phyloP scores from a whole-genome alignment of 92 coral and sea anemone genomes.

The Pocillopora grandis region DNA sequence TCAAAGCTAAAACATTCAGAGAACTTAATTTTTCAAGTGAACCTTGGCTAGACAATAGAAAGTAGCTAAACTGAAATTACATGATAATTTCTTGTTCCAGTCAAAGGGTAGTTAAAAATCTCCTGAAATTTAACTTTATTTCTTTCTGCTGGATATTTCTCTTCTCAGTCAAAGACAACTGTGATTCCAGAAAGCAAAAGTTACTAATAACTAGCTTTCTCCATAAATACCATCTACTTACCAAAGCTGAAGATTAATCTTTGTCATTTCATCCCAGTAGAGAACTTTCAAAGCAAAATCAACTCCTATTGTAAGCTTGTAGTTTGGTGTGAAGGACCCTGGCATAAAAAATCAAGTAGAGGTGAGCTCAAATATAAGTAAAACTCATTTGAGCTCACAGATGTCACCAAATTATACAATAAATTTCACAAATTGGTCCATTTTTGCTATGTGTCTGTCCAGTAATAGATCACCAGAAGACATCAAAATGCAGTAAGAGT shows the following conservation, averaged over 20 bases:
- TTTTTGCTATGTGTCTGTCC: too few relatives aligned
- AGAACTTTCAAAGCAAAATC: constrained; percentile 95
- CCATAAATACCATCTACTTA: constrained; percentile 11
- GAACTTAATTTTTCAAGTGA: not conserved
- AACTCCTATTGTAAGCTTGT: constrained; percentile 90
- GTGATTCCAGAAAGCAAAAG: not conserved
- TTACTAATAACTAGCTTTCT: not conserved
- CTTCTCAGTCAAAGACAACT: not conserved
- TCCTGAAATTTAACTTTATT: too few relatives aligned
- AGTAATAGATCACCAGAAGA: too few relatives aligned
- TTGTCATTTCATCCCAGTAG: constrained; percentile 86
- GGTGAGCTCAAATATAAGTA: not conserved
- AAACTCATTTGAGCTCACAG: too few relatives aligned
- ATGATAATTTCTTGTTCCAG: too few relatives aligned
- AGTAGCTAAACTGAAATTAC: too few relatives aligned
- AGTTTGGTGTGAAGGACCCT: constrained; percentile 86
- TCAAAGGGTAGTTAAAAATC: too few relatives aligned
- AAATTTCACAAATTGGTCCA: too few relatives aligned
- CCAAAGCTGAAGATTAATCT: constrained; percentile 90
- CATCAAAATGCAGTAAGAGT: too few relatives aligned
- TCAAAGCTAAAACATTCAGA: not conserved
- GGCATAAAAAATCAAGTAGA: not conserved
- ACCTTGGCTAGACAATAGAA: too few relatives aligned
- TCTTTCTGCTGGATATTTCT: too few relatives aligned
- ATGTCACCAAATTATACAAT: too few relatives aligned